These are phyloP conservation scores for Trichopria drosophilae DNA, from an alignment of 2,888 invertebrate species.

Conservation along the genomic window DNA sequence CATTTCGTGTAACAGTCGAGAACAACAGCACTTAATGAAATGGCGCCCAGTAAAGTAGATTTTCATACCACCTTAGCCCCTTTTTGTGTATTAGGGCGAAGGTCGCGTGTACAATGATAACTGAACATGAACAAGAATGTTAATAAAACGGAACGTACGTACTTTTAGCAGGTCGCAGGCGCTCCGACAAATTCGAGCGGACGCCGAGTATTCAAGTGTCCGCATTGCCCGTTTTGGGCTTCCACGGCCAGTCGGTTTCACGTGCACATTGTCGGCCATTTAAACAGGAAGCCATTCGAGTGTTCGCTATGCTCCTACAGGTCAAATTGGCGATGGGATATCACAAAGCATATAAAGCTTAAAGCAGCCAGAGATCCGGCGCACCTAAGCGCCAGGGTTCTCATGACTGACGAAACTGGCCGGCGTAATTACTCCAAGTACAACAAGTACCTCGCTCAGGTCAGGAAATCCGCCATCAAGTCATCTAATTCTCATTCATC, in stretches of 20 bases:
- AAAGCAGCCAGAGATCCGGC: conserved; percentile 83
- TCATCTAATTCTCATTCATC: conserved; percentile 7
- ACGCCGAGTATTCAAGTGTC: conserved; percentile 84
- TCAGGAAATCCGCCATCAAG: conserved; percentile 57
- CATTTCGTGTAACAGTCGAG: too few species aligned
- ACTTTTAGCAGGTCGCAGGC: conserved; percentile 52
- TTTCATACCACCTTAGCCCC: too few species aligned
- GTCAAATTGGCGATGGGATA: conserved; percentile 97
- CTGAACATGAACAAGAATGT: too few species aligned
- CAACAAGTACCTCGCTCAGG: conserved; percentile 81
- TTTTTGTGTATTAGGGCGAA: too few species aligned
- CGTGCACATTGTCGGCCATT: conserved; percentile 89
- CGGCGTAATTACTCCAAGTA: conserved; percentile 90
- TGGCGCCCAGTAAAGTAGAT: too few species aligned
- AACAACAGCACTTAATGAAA: too few species aligned
- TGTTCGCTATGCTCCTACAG: conserved; percentile 92
- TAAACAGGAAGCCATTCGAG: conserved; percentile 92
- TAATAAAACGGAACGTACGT: too few species aligned
- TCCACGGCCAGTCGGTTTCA: conserved; percentile 91
- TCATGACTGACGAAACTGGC: conserved; percentile 91
- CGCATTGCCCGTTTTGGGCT: conserved; percentile 90
- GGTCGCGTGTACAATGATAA: too few species aligned
- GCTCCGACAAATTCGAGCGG: conserved; percentile 45
- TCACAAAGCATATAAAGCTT: conserved; percentile 90
- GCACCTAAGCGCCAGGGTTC: conserved; percentile 78